Evolutionary conservation across 2,797 vertebrate species (phyloP), one percentile per base, ranked within the genome.

Genomic region (Euthynnus affinis): DNA sequence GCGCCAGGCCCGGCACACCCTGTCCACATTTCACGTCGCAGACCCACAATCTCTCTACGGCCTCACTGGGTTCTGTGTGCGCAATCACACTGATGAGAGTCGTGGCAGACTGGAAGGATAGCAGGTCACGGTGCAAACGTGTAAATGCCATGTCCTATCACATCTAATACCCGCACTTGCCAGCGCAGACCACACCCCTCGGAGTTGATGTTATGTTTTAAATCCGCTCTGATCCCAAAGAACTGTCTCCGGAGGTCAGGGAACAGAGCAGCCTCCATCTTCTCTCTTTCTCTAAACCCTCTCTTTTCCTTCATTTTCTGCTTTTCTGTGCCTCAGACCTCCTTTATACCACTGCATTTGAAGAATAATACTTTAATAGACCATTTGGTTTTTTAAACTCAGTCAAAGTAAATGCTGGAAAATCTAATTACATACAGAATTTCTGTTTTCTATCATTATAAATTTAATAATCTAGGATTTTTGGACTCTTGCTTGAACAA

Each of bases 1-100:
- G 83, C 32, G 60, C 57, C 90, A 78, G 87, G 62, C 81, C 85
- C 49, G 87, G 68, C 89, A 91, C 93, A 86, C 91, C 87, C 92
- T 86, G 91, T 69, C 59, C 86, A 76, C 73, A 73, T 72, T 74
- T 88, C 80, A 78, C 80, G 81, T 84, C 29, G 18, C 64, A 74
- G 74, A 74, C 61, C 85, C 66, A 57, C 86, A 72, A 81, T 86
- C 82, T 65, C 71, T 83, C 14, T n/a, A n/a, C 53, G n/a, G 76
- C 55, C 79, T 60, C 42, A 53, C 69, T 56, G 65, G 25, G 9
- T 58, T 51, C 2, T 58, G 32, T 69, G 61, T 60, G 61, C 62
- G 71, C 56, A 74, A 25, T 81, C 71, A 46, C 1, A 57, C 40
- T 20, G 71, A 69, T 25, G 78, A 70, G 52, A 73, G 76, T 60